Evolutionary conservation across 2,113 vertebrate species (phyloP), one percentile per base, ranked within the genome.

Genomic region (Nannobrachium achirus): DNA sequence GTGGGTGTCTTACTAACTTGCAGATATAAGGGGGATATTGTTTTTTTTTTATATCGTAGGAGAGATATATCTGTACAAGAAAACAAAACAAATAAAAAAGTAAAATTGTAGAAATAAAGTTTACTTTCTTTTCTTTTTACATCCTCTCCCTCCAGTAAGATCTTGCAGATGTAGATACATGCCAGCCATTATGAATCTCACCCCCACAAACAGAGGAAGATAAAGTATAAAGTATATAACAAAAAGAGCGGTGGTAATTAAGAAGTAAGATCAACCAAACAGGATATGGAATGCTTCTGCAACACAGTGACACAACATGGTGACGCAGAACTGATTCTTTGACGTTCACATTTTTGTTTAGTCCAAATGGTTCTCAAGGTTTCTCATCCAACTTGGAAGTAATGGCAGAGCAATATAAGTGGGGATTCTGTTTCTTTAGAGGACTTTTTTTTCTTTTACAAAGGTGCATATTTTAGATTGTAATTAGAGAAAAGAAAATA

Each of bases 1-100:
- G 91, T 93, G 91, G 90, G 91, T 88, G 90, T 92, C 86, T 91
- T 79, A 88, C 83, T 89, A 92, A 92, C 81, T 88, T 91, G 83
- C 79, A 87, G 76, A 89, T 86, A 92, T 89, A 88, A 87, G 86
- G 80, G 90, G 78, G 84, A 86, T 91, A 89, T 92, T 91, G 82
- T 90, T 91, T 91, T 81, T 80, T 83, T 63, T 76, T 83, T 89
- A 85, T 88, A 89, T 92, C 83, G 91, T 76, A 73, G 75, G 62
- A 81, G 66, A 69, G 79, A 81, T 74, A 72, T 73, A 73, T 71
- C 76, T 78, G 60, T 73, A 58, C 38, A 71, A 74, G 49, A 38
- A 20, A 73, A 25, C 44, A 57, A 53, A 55, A 15, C n/a, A 67
- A 46, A 59, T 33, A 44, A 49, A 40, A 25, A 60, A 70, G 8